Evolutionary conservation across 1,140 invertebrate genomes (phyloP).

Genomic region (Spodoptera frugiperda): DNA sequence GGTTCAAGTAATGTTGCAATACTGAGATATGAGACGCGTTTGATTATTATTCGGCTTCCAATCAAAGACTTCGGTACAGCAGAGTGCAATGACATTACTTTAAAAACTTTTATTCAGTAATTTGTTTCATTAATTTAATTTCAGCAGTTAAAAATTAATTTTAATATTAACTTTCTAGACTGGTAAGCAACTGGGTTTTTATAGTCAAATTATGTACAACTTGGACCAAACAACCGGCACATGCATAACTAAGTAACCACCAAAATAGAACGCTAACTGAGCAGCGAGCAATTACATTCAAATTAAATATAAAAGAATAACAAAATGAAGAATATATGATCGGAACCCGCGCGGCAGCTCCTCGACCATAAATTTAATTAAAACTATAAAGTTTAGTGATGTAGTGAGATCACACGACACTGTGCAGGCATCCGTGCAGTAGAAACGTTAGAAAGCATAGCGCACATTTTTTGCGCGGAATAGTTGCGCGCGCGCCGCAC

Average conservation of each 20-base stretch:
- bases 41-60: no score
- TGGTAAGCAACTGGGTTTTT: background rate
- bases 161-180: no score
- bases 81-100: no score
- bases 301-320: background rate
- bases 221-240: background rate
- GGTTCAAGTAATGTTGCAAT: no score
- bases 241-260: slow-evolving; percentile 2
- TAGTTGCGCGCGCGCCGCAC: slow-evolving; percentile 49
- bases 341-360: slow-evolving; percentile 1
- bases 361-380: slow-evolving; percentile 40
- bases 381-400: slow-evolving; percentile 44
- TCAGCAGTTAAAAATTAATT: no score
- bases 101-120: no score
- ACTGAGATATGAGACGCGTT: no score
- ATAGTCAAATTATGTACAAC: slow-evolving; percentile 2
- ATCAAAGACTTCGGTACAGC: no score
- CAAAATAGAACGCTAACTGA: background rate
- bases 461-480: slow-evolving; percentile 62
- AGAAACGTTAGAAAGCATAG: slow-evolving; percentile 69
- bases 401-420: slow-evolving; percentile 46
- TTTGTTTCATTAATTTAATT: no score
- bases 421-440: slow-evolving; percentile 63
- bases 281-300: background rate
- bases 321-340: background rate